phyloP scores from a whole-genome alignment of 1,140 invertebrate species.

The Saccostrea echinata region DNA sequence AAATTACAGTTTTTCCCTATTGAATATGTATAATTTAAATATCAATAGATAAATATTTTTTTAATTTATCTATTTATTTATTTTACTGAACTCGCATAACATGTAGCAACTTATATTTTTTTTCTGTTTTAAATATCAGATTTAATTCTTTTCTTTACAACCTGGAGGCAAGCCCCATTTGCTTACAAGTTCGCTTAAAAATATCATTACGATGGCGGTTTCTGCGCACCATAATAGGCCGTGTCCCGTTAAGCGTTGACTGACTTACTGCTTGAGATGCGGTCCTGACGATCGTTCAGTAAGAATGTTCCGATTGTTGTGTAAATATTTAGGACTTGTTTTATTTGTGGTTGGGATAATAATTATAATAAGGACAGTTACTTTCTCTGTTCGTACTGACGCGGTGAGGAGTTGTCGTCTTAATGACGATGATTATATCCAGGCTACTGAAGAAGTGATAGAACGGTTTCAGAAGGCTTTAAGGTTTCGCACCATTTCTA shows the following conservation, averaged over 20 bases:
- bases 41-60: too few relatives aligned
- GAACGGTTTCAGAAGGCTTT: constrained; percentile 67
- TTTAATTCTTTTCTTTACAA: too few relatives aligned
- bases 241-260: neutral
- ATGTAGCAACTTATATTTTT: too few relatives aligned
- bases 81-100: too few relatives aligned
- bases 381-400: constrained; percentile 57
- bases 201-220: neutral
- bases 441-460: constrained; percentile 58
- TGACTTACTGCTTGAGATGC: neutral
- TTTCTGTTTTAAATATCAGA: too few relatives aligned
- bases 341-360: constrained; percentile 52
- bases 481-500: constrained; percentile 67
- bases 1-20: too few relatives aligned
- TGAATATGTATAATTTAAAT: too few relatives aligned
- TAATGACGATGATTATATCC: constrained; percentile 68
- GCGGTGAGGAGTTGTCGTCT: constrained; percentile 61
- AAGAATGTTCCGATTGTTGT: neutral
- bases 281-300: neutral
- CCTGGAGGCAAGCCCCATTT: too few relatives aligned
- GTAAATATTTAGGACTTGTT: neutral
- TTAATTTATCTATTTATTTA: too few relatives aligned
- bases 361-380: constrained; percentile 66
- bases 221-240: neutral
- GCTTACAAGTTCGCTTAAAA: too few relatives aligned